phyloP scores from a whole-genome alignment of 2,888 invertebrate species.

The Leptopilina syphax region DNA sequence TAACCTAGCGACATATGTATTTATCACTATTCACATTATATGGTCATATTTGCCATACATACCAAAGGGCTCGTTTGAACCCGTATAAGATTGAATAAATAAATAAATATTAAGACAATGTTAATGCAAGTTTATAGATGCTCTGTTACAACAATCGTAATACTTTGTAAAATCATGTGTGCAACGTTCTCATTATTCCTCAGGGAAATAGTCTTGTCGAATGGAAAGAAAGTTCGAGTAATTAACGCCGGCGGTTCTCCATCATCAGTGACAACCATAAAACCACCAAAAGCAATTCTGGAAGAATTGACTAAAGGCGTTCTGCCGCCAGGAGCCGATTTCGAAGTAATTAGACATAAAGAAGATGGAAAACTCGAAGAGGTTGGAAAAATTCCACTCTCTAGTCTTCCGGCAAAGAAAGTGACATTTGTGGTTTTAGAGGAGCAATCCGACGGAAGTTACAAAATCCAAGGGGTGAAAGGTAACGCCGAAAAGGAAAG shows the following conservation, averaged over 20 bases:
- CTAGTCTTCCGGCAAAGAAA: conserved; percentile 84
- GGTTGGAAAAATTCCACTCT: conserved; percentile 81
- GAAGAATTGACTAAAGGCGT: conserved; percentile 89
- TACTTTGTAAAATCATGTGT: no score
- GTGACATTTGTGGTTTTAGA: conserved; percentile 92
- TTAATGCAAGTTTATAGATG: no score
- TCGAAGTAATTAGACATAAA: conserved; percentile 87
- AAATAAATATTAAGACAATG: no score
- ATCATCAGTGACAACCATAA: conserved; percentile 78
- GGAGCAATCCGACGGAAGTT: conserved; percentile 90
- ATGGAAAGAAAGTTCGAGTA: conserved; percentile 85
- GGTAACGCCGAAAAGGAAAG: conserved; percentile 84
- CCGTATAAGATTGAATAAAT: no score
- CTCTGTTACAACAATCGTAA: no score
- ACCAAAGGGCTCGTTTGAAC: no score
- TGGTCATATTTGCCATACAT: no score
- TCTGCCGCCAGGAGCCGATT: conserved; percentile 87
- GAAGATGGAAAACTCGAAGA: conserved; percentile 86
- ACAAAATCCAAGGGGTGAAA: conserved; percentile 89
- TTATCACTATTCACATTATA: no score
- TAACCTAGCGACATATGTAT: no score
- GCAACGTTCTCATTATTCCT: no score
- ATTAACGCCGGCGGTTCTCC: conserved; percentile 68
- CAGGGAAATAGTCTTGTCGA: conserved; percentile 84
- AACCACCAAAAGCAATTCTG: conserved; percentile 83